Evolutionary conservation across 1,140 invertebrate genomes (phyloP), one percentile per base, ranked within the genome.

Genomic region (Colletes latitarsis): DNA sequence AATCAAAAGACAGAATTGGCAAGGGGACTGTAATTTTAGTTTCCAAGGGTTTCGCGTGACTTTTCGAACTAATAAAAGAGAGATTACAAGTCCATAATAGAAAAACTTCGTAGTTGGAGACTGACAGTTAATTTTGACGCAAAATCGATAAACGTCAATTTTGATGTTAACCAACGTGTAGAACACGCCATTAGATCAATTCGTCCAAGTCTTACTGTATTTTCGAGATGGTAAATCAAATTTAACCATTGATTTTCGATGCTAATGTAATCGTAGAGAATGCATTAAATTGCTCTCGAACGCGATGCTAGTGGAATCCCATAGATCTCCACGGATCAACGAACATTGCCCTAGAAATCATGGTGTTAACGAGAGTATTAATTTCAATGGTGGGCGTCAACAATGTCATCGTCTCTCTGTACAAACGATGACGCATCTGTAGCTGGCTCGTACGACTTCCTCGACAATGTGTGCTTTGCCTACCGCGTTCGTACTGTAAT

Each of bases 391-490:
- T 30, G 6, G n/a, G 1, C 49, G 19, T 30, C 30, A 41, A 30
- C 74, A n/a, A 46, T 46, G 15, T 57, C 9, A 76, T 68, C 68
- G 74, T 76, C 52, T 46, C 5, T 0, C n/a, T 68, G 17, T 15
- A 76, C 63, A 68, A 76, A 76, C 63, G 57, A 71, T 49, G 46
- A 41, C 67, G 21, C 75, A 58, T 49, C 63, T 68, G 63, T 17
- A 66, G 43, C 30, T 39, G 46, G 43, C 62, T 77, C 70, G 46
- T 70, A 52, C 6, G 67, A 71, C 55, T 62, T 77, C 14, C 55
- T 17, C 30, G 30, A 41, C 19, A 60, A 52, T 70, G 52, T 62
- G 73, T 43, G 49, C 43, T 41, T 57, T 74, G 12, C 9, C 62
- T 75, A 21, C 62, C 46, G 55, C 57, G 46, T 17, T 30, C 17